Percentiles rank a stretch among this genome's conserved stretches.
These are phyloP conservation scores for Cactoblastis cactorum DNA, from an alignment of 2,888 invertebrate genomes.

Conservation along the genomic window DNA sequence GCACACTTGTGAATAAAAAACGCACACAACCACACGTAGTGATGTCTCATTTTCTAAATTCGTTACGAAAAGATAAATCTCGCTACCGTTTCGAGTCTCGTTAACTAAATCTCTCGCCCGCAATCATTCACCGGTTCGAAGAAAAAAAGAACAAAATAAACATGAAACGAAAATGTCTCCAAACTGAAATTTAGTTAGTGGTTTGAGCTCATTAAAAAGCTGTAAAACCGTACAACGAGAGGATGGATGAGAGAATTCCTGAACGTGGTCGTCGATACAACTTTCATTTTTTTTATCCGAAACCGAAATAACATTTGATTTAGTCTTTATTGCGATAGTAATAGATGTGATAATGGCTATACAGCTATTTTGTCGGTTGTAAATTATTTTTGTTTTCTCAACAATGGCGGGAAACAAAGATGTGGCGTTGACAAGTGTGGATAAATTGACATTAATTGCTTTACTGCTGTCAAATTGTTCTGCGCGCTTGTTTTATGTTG, in stretches of 20 bases:
- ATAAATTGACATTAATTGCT: conserved; percentile 74
- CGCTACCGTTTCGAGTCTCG: conserved; percentile 62
- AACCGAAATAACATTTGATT: conserved; percentile 25
- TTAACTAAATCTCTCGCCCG: conserved; percentile 71
- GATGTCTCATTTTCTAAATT: conserved; percentile 79
- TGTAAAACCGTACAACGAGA: conserved; percentile 69
- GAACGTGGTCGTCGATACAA: conserved; percentile 31
- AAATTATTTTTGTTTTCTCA: conserved; percentile 28
- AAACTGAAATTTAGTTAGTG: conserved; percentile 67
- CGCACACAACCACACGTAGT: conserved; percentile 29
- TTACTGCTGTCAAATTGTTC: conserved; percentile 47
- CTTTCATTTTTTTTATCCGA: conserved; percentile 21
- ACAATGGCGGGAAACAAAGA: conserved; percentile 57
- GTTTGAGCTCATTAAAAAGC: conserved; percentile 73
- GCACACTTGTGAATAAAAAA: conserved; percentile 42
- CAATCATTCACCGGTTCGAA: conserved; percentile 63
- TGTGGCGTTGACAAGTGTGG: conserved; percentile 62
- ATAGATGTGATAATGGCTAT: conserved; percentile 28
- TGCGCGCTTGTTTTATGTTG: conserved; percentile 35
- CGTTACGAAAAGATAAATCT: conserved; percentile 76
- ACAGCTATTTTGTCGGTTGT: conserved; percentile 22
- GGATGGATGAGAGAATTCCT: conserved; percentile 49
- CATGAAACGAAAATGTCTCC: conserved; percentile 64
- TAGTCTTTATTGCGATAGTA: conserved; percentile 29
- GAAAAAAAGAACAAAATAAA: conserved; percentile 52